phyloP scores from a whole-genome alignment of 2,113 vertebrate genomes.

The Cricetomys ansorgei region DNA sequence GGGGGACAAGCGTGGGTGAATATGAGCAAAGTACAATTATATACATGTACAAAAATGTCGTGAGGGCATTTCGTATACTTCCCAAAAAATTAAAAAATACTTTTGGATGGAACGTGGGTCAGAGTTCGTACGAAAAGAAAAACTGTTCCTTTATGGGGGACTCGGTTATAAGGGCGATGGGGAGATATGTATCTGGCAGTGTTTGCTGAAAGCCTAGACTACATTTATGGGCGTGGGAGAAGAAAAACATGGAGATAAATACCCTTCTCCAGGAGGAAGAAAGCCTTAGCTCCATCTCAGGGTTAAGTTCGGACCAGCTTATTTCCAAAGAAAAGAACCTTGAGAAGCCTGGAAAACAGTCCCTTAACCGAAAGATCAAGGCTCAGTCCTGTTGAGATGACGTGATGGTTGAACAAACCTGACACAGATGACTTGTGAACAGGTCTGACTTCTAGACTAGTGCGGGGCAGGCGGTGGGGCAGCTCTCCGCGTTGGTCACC shows the following conservation, averaged over 20 bases:
- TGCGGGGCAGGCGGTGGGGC: not conserved
- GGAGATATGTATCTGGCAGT: slow-evolving; percentile 16
- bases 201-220: slow-evolving; percentile 49
- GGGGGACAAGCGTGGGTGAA: not conserved
- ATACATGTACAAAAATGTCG: not conserved
- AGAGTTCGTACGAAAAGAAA: not conserved
- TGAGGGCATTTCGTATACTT: not conserved
- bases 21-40: not conserved
- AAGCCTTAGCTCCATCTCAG: not conserved
- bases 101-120: not conserved
- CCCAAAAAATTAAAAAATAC: not conserved
- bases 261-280: not conserved
- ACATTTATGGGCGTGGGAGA: not conserved
- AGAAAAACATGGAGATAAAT: slow-evolving; percentile 3
- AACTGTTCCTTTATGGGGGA: not conserved
- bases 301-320: not conserved
- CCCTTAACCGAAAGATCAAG: not conserved
- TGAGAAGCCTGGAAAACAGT: not conserved
- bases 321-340: slow-evolving; percentile 29
- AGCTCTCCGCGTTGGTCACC: not conserved
- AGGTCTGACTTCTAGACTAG: not conserved
- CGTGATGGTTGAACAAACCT: not conserved
- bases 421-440: not conserved
- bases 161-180: not conserved
- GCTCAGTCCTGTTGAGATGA: not conserved